Base-by-base conservation (phyloP, 2,113 vertebrate species). In the Nansenia antarctica region DNA sequence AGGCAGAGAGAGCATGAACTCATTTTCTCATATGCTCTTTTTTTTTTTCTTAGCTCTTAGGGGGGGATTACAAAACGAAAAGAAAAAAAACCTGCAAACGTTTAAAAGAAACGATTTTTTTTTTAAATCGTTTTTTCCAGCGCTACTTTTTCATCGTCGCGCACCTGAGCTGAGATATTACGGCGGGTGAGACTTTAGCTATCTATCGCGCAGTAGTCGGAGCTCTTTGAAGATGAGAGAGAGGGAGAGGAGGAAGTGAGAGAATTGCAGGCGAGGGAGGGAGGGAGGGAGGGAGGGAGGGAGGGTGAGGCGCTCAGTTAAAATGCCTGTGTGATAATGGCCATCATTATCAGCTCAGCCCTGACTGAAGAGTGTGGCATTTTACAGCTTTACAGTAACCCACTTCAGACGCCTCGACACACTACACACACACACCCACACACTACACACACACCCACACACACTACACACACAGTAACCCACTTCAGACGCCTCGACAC, bases 321-420 rank as follows among this genome's bases (percentile, higher is more conserved):
- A 85, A 86, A 85, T 83, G 82, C 82, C 81, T 90, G 79, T 85
- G 80, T 78, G 84, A 90, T 88, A 88, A 87, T 87, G 71, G 76
- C 77, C 69, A 85, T 82, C 84, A 89, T 91, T 90, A 90, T 89
- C 83, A 86, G 84, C 83, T 86, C 81, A 81, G 83, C 81, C 81
- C 75, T 78, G 86, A 86, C 75, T 85, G 82, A 87, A 82, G 85
- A 80, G 88, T 86, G 85, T 85, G 82, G 76, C 82, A 82, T 90
- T 89, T 90, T 85, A 84, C 79, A 88, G 84, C 83, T 88, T n/a
- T 85, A 88, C 79, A 80, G 84, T 73, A 81, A 86, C 73, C 79
- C 87, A 89, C 86, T 89, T 88, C 87, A 90, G 87, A 90, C 78
- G 64, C 55, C n/a, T 72, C 70, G 73, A 72, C 79, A n/a, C n/a